Evolutionary conservation across 1,140 invertebrate genomes (phyloP).

Genomic region (Pogonus chalceus): DNA sequence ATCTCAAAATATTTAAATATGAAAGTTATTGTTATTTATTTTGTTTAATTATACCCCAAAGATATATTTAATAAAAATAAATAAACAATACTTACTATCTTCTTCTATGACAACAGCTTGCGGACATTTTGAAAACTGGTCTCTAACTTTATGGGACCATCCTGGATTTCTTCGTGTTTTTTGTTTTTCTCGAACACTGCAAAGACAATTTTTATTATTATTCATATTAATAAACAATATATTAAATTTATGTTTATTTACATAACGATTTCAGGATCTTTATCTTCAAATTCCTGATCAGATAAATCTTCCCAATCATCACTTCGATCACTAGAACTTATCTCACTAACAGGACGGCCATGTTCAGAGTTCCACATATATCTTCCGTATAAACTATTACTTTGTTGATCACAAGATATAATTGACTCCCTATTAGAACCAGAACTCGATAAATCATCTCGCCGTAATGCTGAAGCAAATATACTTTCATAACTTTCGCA

Average conservation of each 20-base stretch:
- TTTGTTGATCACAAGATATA: slow-evolving; percentile 52
- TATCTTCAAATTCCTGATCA: slow-evolving; percentile 39
- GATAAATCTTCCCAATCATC: slow-evolving; percentile 57
- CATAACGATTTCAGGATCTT: slow-evolving; percentile 34
- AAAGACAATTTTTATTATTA: slow-evolving; percentile 17
- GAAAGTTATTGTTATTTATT: not conserved
- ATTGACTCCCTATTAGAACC: slow-evolving; percentile 43
- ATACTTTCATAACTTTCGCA: not conserved
- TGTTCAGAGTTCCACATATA: slow-evolving; percentile 39
- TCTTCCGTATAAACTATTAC: slow-evolving; percentile 52
- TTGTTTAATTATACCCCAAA: slow-evolving; percentile 20
- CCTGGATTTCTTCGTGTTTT: slow-evolving; percentile 36
- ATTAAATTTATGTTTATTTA: slow-evolving; percentile 29
- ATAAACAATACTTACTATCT: not conserved
- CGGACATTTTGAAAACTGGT: slow-evolving; percentile 35
- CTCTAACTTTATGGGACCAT: slow-evolving; percentile 38
- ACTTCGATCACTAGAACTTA: slow-evolving; percentile 46
- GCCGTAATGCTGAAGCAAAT: slow-evolving; percentile 1
- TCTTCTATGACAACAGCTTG: slow-evolving; percentile 17
- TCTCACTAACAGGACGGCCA: slow-evolving; percentile 32
- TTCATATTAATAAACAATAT: slow-evolving; percentile 7
- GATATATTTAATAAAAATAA: slow-evolving; percentile 5
- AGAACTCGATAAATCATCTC: slow-evolving; percentile 29
- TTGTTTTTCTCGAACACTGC: slow-evolving; percentile 35
- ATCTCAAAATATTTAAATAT: slow-evolving; percentile 9